Evolutionary conservation across 2,113 vertebrate genomes (phyloP), one percentile per base, ranked within the genome.

Genomic region (Drymodes brunneopygia): DNA sequence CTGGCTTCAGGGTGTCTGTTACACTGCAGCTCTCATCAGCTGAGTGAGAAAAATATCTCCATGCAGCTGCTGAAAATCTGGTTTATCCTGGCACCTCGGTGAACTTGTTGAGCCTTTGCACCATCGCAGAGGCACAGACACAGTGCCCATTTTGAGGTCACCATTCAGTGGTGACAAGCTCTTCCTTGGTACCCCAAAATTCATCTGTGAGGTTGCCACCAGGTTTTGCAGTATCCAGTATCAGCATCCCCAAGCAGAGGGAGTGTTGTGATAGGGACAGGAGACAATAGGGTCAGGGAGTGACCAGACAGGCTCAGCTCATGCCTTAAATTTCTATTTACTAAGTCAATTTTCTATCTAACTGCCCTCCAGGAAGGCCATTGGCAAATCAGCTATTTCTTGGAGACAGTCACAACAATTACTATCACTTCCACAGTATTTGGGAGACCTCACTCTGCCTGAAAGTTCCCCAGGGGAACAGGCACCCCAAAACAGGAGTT

Each of bases 281-380:
- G 17, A 81, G 11, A 21, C 0, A 8, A 25, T 18, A 20, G 23
- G 14, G 40, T 17, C 23, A 22, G 16, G 0, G 3, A 28, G 21
- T 12, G 33, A 69, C 16, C 48, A 75, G 31, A 12, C 10, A 83
- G 36, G 45, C 28, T 35, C 48, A 65, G n/a, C 9, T 95, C 4
- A 1, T n/a, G 36, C 24, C 19, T 47, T 17, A 56, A 29, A 1
- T 38, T 54, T 8, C 9, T 23, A 8, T 54, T 62, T 42, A 47
- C 7, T 9, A 35, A 53, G 24, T 22, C 23, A 67, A 35, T 28
- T 67, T 69, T 54, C 47, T 27, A 8, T 61, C 17, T 27, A 48
- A 23, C 18, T 62, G 0, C 60, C 79, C 57, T 71, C 24, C 57
- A 51, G 33, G 33, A 67, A 6, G 5, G 4, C 5, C 6, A 8